Evolutionary conservation across 92 coral and sea anemone species (phyloP), one percentile per base, ranked within the genome.

Genomic region (Montipora capitata): DNA sequence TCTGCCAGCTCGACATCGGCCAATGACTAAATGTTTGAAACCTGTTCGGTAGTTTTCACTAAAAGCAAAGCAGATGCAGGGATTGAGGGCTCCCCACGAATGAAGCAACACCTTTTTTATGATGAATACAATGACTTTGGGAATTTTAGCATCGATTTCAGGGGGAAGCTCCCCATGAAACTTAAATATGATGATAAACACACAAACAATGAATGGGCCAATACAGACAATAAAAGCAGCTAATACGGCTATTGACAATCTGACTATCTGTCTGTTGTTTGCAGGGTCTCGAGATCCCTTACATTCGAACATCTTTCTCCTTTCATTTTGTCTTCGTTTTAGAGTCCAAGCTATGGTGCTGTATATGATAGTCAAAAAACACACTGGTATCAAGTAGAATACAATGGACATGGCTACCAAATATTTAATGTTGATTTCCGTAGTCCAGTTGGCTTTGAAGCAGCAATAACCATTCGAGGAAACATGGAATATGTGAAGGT

Each of bases 31-130:
- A 1, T 69, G 14, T 56, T 68, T 68, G n/a, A 81, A 38, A 12
- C 76, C 35, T 42, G 38, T 52, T 1, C 66, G 65, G 7, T 68
- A 81, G 40, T 67, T 81, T 52, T n/a, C 52, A 20, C 6, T 17
- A 27, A 81, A 81, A 8, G 16, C 39, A 68, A 81, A 68, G 48
- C 76, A 81, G 15, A 68, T 49, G n/a, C 85, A 81, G 0, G 85
- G 85, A 56, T 81, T 81, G 10, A 81, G 2, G 40, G 85, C 85
- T 42, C 76, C 39, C 76, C 75, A 67, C 2, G 85, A 81, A 68
- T 51, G 66, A 35, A 69, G 0, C 76, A 81, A 18, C 16, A 81
- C 49, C 0, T 2, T 8, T 4, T 40, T 42, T 4, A 38, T 14
- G 51, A 45, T 45, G 54, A 81, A 81, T 51, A 2, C 15, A 2